Conservation (phyloP, 1,140 invertebrate genomes). For the Gryllus bimaculatus region DNA sequence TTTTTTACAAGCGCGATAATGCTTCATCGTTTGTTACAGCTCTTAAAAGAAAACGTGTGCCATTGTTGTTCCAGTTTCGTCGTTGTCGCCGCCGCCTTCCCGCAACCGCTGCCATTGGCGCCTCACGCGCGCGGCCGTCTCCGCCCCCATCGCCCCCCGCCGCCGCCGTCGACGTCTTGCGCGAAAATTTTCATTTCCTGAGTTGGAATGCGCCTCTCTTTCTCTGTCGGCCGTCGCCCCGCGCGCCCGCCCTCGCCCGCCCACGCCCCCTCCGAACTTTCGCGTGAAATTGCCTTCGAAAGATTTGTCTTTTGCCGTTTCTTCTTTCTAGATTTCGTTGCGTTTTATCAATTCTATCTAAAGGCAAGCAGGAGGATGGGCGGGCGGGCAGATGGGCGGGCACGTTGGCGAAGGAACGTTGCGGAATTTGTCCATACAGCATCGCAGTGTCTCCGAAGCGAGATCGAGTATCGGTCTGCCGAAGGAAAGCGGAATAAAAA, state of each 20-base stretch:
- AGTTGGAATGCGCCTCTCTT: not conserved
- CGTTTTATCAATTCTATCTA: constrained; percentile 2
- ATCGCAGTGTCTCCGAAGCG: not conserved
- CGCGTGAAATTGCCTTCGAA: not conserved
- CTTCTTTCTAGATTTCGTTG: constrained; percentile 4
- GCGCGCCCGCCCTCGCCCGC: no score
- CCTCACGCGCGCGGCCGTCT: not conserved
- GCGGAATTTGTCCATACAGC: not conserved
- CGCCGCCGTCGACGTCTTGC: not conserved
- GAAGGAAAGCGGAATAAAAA: no score
- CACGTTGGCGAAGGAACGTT: not conserved
- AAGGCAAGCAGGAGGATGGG: not conserved
- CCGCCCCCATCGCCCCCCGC: no score
- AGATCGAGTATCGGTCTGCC: no score
- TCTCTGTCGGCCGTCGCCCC: not conserved
- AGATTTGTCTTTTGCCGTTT: constrained; percentile 4
- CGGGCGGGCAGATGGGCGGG: no score
- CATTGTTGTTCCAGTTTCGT: not conserved
- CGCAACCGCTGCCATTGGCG: no score
- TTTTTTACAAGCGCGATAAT: no score
- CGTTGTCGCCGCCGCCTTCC: not conserved
- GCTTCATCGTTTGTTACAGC: no score
- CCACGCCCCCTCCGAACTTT: not conserved
- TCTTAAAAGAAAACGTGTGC: no score
- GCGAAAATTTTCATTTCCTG: constrained; percentile 4